Evolutionary conservation across 2,797 vertebrate species (phyloP).

Genomic region (Alectoris magna): DNA sequence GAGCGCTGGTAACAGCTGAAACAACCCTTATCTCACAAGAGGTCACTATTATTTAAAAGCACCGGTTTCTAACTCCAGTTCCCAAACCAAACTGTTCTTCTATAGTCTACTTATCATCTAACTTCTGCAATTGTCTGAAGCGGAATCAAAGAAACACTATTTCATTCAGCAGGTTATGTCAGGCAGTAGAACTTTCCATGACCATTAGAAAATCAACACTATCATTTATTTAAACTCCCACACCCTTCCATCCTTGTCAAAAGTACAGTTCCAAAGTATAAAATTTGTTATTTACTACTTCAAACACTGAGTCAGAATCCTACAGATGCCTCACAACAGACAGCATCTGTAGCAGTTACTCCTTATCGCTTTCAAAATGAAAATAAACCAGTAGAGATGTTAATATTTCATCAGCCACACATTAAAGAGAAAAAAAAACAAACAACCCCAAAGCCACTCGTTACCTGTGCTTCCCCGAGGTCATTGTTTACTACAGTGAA

Average conservation of each 20-base stretch:
- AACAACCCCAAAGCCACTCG: neutral
- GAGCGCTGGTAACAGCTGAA: neutral
- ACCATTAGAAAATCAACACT: neutral
- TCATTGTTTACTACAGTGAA: slow-evolving; percentile 99
- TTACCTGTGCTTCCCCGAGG: slow-evolving; percentile 96
- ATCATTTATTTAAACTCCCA: neutral
- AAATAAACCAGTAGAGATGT: slow-evolving; percentile 64
- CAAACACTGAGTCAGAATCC: slow-evolving; percentile 61
- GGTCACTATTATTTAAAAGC: neutral
- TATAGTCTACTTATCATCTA: neutral
- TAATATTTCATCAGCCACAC: slow-evolving; percentile 76
- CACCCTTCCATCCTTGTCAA: neutral
- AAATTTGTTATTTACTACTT: neutral
- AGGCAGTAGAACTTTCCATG: neutral
- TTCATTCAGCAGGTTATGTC: neutral
- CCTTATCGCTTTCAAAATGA: slow-evolving; percentile 74
- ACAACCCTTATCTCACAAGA: neutral
- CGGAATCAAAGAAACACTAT: neutral
- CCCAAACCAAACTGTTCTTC: neutral
- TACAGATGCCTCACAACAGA: slow-evolving; percentile 49
- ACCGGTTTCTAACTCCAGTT: neutral
- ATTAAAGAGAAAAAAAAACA: neutral
- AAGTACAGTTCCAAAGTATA: slow-evolving; percentile 35
- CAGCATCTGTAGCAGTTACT: slow-evolving; percentile 59
- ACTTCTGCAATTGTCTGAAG: neutral